These are phyloP conservation scores for Drosophila parthenogenetica DNA, from an alignment of 2,888 invertebrate genomes.

Conservation along the genomic window DNA sequence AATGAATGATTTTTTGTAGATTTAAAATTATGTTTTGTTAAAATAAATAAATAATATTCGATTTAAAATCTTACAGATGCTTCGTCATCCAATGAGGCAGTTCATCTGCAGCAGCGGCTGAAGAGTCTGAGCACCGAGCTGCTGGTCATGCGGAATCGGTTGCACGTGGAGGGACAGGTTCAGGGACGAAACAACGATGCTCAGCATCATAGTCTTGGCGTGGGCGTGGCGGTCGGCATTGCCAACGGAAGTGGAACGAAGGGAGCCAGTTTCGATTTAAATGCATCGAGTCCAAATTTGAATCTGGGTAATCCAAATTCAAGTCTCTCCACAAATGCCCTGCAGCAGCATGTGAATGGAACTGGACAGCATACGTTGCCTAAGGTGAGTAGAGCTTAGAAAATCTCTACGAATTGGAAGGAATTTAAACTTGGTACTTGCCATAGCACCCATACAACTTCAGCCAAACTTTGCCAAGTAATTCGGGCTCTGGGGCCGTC, in stretches of 20 bases:
- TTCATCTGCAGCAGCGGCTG: conserved; percentile 95
- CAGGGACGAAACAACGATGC: conserved; percentile 56
- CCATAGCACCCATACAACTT: conserved; percentile 75
- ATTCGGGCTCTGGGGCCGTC: conserved; percentile 59
- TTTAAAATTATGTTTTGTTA: neutral
- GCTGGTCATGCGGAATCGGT: conserved; percentile 94
- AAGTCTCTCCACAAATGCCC: conserved; percentile 61
- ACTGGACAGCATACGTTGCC: conserved; percentile 60
- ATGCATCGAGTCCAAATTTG: conserved; percentile 82
- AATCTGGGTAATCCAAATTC: conserved; percentile 44
- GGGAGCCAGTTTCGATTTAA: conserved; percentile 69
- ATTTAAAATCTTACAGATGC: conserved; percentile 89
- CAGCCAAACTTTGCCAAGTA: conserved; percentile 82
- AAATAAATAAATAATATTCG: neutral
- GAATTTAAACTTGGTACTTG: conserved; percentile 20
- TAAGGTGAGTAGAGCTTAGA: conserved; percentile 48
- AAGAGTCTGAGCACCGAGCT: conserved; percentile 96
- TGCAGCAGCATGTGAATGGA: conserved; percentile 69
- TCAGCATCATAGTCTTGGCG: conserved; percentile 52
- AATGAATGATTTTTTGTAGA: too few relatives aligned
- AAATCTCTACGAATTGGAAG: neutral
- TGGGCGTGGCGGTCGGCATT: conserved; percentile 22
- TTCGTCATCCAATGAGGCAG: conserved; percentile 97
- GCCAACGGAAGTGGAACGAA: conserved; percentile 49
- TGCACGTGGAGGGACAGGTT: conserved; percentile 89